Evolutionary conservation across 2,888 invertebrate genomes (phyloP), one percentile per base, ranked within the genome.

Genomic region (Nemapogon koenigi): DNA sequence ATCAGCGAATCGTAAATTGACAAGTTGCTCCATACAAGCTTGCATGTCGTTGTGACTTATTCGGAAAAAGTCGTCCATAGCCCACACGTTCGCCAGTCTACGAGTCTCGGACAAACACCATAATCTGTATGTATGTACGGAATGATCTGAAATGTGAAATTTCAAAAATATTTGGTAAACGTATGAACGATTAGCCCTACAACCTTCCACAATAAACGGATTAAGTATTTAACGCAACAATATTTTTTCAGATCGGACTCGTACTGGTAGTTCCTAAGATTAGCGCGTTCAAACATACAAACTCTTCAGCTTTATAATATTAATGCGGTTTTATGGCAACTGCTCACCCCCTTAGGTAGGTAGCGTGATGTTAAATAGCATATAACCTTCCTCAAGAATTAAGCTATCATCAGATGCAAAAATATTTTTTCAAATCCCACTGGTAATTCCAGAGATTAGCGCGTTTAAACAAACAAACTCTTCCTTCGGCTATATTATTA

Each of bases 41-140:
- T 79, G 80, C 48, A 88, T 83, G 54, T 89, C 88, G 42, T 79
- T 80, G 43, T 87, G 86, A 1, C 85, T 80, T 41, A 88, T 80
- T 38, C 82, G 71, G 53, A 91, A 91, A 62, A 91, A 90, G 30
- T 84, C 84, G 43, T 85, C 82, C 67, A 91, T 86, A 44, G 85
- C 83, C 91, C 91, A 92, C 36, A 81, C 76, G 45, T 88, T 88
- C 6, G 89, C 88, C 10, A 90, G 69, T 38, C 85, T 81, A 41
- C 88, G 85, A 0, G 88, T 86, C 59, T 89, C 88, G 14, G 85
- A 84, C 31, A 85, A 69, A 27, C 89, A 87, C 91, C 91, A 91
- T 4, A 91, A 68, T 22, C 91, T 81, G 57, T 87, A 88, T 0
- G 88, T 89, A 57, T 92, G 91, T 27, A 91, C 83, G 1, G 90